Percentiles rank a stretch among this genome's conserved stretches.
phyloP scores from a whole-genome alignment of 1,140 invertebrate species.

The Papilio machaon region DNA sequence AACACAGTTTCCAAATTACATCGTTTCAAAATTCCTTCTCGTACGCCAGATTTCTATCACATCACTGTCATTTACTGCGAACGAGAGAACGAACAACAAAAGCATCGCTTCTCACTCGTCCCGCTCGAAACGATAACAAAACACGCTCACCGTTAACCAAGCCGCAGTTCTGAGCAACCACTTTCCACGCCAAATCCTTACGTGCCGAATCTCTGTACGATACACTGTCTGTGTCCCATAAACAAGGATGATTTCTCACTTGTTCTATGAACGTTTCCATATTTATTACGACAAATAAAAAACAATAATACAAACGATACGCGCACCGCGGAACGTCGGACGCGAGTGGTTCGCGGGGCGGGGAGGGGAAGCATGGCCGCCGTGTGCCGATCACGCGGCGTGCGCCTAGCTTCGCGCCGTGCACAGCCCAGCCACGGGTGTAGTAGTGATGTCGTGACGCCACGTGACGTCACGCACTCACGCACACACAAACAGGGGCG shows the following conservation, averaged over 20 bases:
- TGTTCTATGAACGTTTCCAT: conserved; percentile 35
- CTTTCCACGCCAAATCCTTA: conserved; percentile 34
- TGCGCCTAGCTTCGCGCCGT: conserved; percentile 32
- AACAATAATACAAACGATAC: conserved; percentile 23
- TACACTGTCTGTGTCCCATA: conserved; percentile 37
- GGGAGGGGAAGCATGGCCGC: conserved; percentile 32
- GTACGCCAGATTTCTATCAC: background rate
- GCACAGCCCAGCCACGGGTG: conserved; percentile 14
- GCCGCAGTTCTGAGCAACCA: conserved; percentile 27
- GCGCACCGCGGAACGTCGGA: conserved; percentile 24
- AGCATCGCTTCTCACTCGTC: conserved; percentile 24
- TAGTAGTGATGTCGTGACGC: conserved; percentile 20
- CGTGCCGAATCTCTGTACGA: conserved; percentile 31
- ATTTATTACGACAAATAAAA: conserved; percentile 2
- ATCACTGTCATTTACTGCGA: background rate
- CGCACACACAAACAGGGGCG: conserved; percentile 13
- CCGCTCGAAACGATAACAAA: conserved; percentile 32
- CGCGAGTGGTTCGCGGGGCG: conserved; percentile 27
- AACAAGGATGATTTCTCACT: conserved; percentile 36
- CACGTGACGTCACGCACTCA: conserved; percentile 26
- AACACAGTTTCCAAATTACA: background rate
- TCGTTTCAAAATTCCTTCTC: background rate
- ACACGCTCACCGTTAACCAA: conserved; percentile 32
- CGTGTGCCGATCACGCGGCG: conserved; percentile 36
- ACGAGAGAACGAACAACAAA: conserved; percentile 23